These are phyloP conservation scores for Pseudomyrmex flavicornis DNA, from an alignment of 1,140 invertebrate species.

Conservation along the genomic window DNA sequence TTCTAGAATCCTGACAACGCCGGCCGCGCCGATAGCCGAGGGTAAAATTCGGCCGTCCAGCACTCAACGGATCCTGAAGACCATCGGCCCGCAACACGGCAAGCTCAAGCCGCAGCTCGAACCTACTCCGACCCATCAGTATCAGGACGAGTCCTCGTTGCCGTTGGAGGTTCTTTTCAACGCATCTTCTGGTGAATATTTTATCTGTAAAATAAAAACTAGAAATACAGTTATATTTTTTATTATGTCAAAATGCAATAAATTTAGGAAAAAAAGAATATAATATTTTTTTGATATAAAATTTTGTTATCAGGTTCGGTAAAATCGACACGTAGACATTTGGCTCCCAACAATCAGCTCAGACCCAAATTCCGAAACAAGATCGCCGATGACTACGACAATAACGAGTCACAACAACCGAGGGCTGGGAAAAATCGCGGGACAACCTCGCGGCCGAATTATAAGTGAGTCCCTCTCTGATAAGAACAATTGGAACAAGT, in stretches of 20 bases:
- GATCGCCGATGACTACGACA: conserved; percentile 81
- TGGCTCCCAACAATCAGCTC: conserved; percentile 51
- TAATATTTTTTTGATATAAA: not conserved
- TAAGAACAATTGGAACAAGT: not conserved
- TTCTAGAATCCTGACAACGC: conserved; percentile 85
- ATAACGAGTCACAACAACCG: conserved; percentile 72
- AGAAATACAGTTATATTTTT: no score
- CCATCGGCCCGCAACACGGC: conserved; percentile 88
- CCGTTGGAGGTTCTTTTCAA: conserved; percentile 84
- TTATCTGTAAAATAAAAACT: not conserved
- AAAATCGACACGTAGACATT: conserved; percentile 75
- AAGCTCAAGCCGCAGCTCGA: conserved; percentile 85
- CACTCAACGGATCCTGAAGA: conserved; percentile 90
- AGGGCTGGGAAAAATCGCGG: conserved; percentile 75
- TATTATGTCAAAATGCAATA: no score
- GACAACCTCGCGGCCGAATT: conserved; percentile 77
- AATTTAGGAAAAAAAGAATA: not conserved
- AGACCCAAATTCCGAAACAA: conserved; percentile 83
- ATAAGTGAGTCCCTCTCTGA: conserved; percentile 75
- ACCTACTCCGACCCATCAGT: conserved; percentile 86
- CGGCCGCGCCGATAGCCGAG: conserved; percentile 57
- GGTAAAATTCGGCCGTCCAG: conserved; percentile 88
- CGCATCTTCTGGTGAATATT: conserved; percentile 73
- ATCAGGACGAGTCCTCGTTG: conserved; percentile 86
- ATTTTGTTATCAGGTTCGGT: conserved; percentile 62